Base-by-base conservation (phyloP, 2,113 vertebrate genomes). In the Varanus komodoensis region DNA sequence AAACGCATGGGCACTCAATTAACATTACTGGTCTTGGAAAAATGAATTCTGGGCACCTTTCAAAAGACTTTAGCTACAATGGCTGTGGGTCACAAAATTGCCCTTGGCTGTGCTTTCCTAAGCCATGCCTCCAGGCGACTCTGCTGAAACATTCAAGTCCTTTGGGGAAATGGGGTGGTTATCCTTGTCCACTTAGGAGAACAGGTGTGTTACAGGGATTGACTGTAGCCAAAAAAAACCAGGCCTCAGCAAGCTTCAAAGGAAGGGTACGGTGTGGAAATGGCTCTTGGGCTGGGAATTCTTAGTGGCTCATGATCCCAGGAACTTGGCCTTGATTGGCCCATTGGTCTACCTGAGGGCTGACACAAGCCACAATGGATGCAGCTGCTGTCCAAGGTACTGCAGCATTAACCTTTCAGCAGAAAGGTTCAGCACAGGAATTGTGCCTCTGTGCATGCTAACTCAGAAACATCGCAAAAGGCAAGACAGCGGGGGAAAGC, bases 371-470 rank as follows among this genome's bases (percentile, higher is more conserved):
- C 48, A 71, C 29, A 50, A 32, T 19, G 12, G 64, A 34, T 21
- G 78, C 23, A 82, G 54, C n/a, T 82, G 78, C 88, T 90, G 0
- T 50, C 86, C 68, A 7, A 0, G 0, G 82, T 74, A 68, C 71
- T 87, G 3, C 54, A 84, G 27, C 54, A 29, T 57, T 2, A 32
- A 27, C 48, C 19, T 5, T 73, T 86, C 34, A 83, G 68, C 71
- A 88, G 52, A 87, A 91, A 69, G 0, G 0, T 71, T 23, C 38
- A 50, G 34, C 19, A 82, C 77, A 67, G 0, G 50, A 84, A 54
- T 0, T 27, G 14, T 29, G 21, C 48, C 32, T 2, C 32, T 34
- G 1, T 54, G 23, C 80, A 44, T 82, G 81, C 25, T 29, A 14
- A 82, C 73, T 64, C 54, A 88, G 87, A 19, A 34, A 88, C 3